Percentiles rank a stretch among this genome's conserved stretches.
phyloP scores from a whole-genome alignment of 2,797 vertebrate species.

The Sylvilagus floridanus region DNA sequence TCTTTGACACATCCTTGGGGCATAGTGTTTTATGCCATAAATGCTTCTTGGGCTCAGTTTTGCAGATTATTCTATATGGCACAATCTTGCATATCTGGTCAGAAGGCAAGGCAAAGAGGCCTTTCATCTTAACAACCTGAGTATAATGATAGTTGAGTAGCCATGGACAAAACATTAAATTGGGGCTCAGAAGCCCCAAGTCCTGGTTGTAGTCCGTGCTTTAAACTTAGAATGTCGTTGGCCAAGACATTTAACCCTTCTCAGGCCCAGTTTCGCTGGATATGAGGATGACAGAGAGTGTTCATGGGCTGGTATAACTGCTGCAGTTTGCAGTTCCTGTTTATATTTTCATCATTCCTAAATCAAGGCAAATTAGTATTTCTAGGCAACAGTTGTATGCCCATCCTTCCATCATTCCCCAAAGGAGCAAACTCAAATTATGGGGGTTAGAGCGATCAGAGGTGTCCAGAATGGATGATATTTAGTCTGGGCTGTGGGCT shows the following conservation, averaged over 20 bases:
- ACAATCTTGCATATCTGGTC: not conserved
- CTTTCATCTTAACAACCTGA: not conserved
- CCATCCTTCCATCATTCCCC: not conserved
- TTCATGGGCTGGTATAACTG: not conserved
- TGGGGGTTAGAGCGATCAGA: not conserved
- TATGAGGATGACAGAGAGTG: not conserved
- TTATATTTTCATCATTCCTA: not conserved
- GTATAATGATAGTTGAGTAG: not conserved
- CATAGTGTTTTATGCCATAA: not conserved
- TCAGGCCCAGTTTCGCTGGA: not conserved
- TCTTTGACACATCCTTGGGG: not conserved
- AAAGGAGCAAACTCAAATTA: not conserved
- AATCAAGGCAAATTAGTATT: not conserved
- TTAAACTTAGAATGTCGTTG: conserved; percentile 6
- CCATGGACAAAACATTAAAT: not conserved
- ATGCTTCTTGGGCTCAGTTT: not conserved
- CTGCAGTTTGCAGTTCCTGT: accelerated
- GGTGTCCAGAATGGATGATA: not conserved
- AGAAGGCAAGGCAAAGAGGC: not conserved
- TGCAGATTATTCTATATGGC: not conserved
- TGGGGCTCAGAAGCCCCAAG: not conserved
- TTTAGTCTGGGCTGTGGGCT: not conserved
- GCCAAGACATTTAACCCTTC: not conserved
- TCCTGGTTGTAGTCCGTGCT: not conserved
- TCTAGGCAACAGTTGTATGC: not conserved